phyloP scores from a whole-genome alignment of 2,888 invertebrate genomes.

The Tenodera sinensis region DNA sequence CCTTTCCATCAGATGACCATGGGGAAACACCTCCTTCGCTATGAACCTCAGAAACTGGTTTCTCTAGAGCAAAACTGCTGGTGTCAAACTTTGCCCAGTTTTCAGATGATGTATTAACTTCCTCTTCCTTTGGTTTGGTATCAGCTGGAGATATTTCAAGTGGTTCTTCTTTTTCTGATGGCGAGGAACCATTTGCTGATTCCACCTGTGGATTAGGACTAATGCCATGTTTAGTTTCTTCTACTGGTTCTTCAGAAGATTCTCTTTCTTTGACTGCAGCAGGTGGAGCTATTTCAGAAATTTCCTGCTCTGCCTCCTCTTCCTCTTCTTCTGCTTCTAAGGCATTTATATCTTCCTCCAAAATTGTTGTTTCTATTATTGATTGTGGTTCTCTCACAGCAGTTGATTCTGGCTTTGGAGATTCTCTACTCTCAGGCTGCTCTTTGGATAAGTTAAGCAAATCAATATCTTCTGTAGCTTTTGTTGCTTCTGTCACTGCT shows the following conservation, averaged over 20 bases:
- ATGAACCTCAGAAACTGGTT: constrained; percentile 37
- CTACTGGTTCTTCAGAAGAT: neutral
- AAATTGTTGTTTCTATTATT: constrained; percentile 38
- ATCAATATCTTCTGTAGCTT: constrained; percentile 30
- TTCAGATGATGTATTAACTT: constrained; percentile 38
- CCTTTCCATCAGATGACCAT: constrained; percentile 75
- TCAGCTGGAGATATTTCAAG: constrained; percentile 44
- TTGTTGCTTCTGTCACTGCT: constrained; percentile 32
- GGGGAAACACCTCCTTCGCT: constrained; percentile 57
- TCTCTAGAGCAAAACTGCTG: constrained; percentile 38
- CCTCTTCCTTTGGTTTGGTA: constrained; percentile 16
- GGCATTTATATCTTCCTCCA: constrained; percentile 38
- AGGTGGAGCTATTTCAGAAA: constrained; percentile 26
- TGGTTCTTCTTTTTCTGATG: constrained; percentile 9
- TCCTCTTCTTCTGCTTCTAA: constrained; percentile 36
- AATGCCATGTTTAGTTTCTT: neutral
- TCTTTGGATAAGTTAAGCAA: constrained; percentile 35
- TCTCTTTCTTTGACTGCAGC: neutral
- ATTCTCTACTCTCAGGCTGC: constrained; percentile 38
- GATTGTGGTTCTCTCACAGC: constrained; percentile 37
- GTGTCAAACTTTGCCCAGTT: constrained; percentile 59
- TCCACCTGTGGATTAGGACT: neutral
- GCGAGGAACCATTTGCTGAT: constrained; percentile 5
- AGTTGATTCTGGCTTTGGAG: constrained; percentile 33
- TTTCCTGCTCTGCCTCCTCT: constrained; percentile 35